These are phyloP conservation scores for Sparus aurata DNA, from an alignment of 2,797 vertebrate species.

Conservation along the genomic window DNA sequence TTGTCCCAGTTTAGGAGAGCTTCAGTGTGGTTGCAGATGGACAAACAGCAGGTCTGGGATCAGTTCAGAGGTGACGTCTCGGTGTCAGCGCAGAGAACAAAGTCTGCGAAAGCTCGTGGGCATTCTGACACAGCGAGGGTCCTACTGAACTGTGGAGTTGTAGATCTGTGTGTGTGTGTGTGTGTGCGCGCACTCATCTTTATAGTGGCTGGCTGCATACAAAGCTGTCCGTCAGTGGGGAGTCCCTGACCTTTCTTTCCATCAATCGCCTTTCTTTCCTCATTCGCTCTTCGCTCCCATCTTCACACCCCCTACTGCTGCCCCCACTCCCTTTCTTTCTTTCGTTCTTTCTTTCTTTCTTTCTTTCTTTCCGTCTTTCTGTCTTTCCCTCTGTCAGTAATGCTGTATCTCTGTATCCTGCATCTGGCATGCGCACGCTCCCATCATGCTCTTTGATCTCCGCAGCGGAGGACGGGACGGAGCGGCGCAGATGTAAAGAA, in stretches of 20 bases:
- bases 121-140: constrained; percentile 21
- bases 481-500: constrained; percentile 19
- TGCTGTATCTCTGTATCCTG: constrained; percentile 13
- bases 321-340: constrained; percentile 24
- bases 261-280: constrained; percentile 67
- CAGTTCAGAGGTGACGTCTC: constrained; percentile 34
- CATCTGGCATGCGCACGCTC: constrained; percentile 3
- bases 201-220: constrained; percentile 77
- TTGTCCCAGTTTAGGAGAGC: neutral
- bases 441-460: constrained; percentile 23
- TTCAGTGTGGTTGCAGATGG: neutral
- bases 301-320: constrained; percentile 46
- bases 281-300: constrained; percentile 51
- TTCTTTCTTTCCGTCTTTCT: neutral
- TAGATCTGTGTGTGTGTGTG: constrained; percentile 16
- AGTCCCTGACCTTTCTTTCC: constrained; percentile 83
- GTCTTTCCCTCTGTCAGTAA: neutral
- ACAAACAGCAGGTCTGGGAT: constrained; percentile 19
- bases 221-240: constrained; percentile 82
- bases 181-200: constrained; percentile 45
- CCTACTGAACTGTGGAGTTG: constrained; percentile 16
- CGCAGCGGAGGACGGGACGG: constrained; percentile 3
- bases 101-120: constrained; percentile 24
- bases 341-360: constrained; percentile 21
- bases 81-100: neutral